Conservation (phyloP, 2,888 invertebrate species). For the Cheilosia vernalis region DNA sequence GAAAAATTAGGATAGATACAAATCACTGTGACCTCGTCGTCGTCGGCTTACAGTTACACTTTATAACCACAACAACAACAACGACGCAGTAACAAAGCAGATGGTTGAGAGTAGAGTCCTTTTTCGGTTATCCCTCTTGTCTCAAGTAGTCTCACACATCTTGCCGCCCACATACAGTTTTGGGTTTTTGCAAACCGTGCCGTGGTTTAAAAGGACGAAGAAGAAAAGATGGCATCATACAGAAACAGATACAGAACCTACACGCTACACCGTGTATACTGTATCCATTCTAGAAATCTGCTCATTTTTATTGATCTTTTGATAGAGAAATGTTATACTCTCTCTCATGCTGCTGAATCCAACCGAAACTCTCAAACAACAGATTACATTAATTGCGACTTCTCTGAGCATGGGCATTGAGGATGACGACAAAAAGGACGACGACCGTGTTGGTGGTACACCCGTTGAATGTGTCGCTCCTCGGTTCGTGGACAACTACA, state of each 20-base stretch:
- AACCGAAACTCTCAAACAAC: conserved; percentile 72
- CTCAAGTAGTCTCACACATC: conserved; percentile 60
- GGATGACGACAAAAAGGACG: conserved; percentile 53
- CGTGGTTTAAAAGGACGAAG: conserved; percentile 53
- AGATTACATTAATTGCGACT: conserved; percentile 74
- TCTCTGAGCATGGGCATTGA: conserved; percentile 74
- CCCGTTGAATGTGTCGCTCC: conserved; percentile 58
- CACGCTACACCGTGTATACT: conserved; percentile 17
- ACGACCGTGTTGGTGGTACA: conserved; percentile 49
- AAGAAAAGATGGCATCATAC: conserved; percentile 34
- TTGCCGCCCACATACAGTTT: conserved; percentile 62
- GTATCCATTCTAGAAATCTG: conserved; percentile 55
- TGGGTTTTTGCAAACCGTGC: background rate
- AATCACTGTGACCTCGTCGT: conserved; percentile 72
- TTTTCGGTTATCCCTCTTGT: conserved; percentile 67
- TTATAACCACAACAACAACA: background rate
- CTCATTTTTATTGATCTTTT: conserved; percentile 73
- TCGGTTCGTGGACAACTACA: conserved; percentile 35
- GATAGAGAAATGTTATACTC: conserved; percentile 58
- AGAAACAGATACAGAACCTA: conserved; percentile 8
- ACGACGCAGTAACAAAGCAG: conserved; percentile 48
- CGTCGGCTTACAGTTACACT: conserved; percentile 10
- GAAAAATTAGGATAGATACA: conserved; percentile 74
- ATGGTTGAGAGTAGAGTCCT: conserved; percentile 55
- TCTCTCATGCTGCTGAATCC: conserved; percentile 64